Evolutionary conservation across 2,888 invertebrate species (phyloP).

Genomic region (Eremobia ochroleuca): DNA sequence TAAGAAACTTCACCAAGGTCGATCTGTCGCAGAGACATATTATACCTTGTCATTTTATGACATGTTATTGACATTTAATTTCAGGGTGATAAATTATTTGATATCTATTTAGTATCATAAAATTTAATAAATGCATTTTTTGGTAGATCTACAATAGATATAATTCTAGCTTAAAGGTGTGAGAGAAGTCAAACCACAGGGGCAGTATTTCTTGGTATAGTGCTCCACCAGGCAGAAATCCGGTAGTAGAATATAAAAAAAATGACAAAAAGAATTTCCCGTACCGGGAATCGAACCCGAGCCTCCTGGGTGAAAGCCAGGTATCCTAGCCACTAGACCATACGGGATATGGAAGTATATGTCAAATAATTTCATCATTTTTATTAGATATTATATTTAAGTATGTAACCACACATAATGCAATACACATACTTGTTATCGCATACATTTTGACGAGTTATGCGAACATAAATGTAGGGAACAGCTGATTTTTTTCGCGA

Average conservation of each 20-base stretch:
- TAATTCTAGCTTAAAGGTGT: neutral
- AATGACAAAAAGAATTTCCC: constrained; percentile 28
- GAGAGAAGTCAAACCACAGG: neutral
- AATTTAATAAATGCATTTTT: neutral
- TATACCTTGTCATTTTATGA: neutral
- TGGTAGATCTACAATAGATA: neutral
- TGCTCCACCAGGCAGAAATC: neutral
- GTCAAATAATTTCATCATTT: constrained; percentile 10
- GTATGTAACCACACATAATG: no score
- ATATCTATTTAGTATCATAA: neutral
- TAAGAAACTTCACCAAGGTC: no score
- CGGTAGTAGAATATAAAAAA: neutral
- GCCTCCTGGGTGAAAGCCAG: constrained; percentile 94
- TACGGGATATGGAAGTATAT: fast-evolving
- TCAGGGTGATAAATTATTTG: neutral
- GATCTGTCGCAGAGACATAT: neutral
- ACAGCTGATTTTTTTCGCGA: no score
- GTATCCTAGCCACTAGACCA: constrained; percentile 93
- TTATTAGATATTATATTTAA: no score
- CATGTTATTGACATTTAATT: neutral
- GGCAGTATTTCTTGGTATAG: neutral
- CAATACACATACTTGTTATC: no score
- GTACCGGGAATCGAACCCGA: constrained; percentile 93
- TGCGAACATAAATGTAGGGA: no score
- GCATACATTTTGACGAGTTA: no score